Base-by-base conservation (phyloP, 1,140 invertebrate genomes). In the Phenacoccus solenopsis region DNA sequence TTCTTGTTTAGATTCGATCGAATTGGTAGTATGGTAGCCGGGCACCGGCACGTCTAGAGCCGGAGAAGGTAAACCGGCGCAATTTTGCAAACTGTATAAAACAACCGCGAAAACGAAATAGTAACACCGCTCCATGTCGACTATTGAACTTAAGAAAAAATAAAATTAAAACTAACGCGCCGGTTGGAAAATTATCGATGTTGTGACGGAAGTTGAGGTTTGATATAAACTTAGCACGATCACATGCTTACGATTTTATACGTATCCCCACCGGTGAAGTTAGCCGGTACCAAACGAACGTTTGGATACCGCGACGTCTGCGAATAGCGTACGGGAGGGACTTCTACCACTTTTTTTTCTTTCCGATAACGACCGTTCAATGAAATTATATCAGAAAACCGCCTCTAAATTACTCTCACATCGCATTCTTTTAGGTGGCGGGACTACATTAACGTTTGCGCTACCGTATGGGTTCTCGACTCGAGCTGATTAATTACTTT, bases 1-100 rank as follows among this genome's bases (percentile, higher is more conserved):
- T 73, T 92, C 89, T 74, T 89, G 89, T 71, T 88, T 87, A 3
- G 30, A 61, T 73, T 83, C 82, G 71, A 85, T 81, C 71, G 83
- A 78, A 75, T 85, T 85, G 69, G 84, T 64, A 3, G 59, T 80
- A 73, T 80, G 80, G 22, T 61, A 57, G 56, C 78, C 79, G 61
- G 77, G 75, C 30, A 79, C 80, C 9, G 71, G 67, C 4, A 57
- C 28, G 35, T 69, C 69, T 28, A 70, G 25, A 13, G 69, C 69
- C 28, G 69, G 69, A 2, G 59, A 64, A 13, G 59, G 59, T 16
- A 64, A 64, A 64, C 59, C 5, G 9, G 21, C 2, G 9, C 1
- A 25, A 10, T 1, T 22, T 64, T 64, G 13, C 30, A 32, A 49
- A 16, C 38, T n/a, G 38, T 16, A n/a, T 49, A 49, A 49, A 49